phyloP scores from a whole-genome alignment of 2,888 invertebrate species.

The Eupithecia inturbata region DNA sequence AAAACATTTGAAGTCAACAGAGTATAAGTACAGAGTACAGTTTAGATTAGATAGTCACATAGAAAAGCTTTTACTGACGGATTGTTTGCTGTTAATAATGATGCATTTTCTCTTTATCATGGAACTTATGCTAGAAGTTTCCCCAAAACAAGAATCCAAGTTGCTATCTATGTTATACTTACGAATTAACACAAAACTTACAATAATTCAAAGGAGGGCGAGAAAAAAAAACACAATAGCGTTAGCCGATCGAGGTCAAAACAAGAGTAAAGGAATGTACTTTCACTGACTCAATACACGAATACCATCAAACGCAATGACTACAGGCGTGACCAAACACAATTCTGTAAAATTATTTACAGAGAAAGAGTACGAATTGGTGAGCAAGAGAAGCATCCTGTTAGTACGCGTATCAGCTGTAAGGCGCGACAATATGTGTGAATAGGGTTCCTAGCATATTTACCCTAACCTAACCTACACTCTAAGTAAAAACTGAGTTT shows the following conservation, averaged over 20 bases:
- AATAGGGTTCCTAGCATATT: too few species aligned
- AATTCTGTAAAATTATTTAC: background rate
- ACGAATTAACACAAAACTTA: background rate
- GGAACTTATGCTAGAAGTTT: background rate
- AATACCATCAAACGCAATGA: background rate
- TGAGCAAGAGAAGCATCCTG: background rate
- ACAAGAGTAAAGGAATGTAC: conserved; percentile 54
- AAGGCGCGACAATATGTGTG: background rate
- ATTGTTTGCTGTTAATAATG: background rate
- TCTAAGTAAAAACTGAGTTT: too few species aligned
- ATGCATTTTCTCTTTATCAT: background rate
- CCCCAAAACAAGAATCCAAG: background rate
- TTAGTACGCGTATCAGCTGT: too few species aligned
- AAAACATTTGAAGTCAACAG: background rate
- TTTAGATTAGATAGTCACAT: background rate
- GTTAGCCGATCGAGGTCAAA: conserved; percentile 42
- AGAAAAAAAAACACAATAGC: conserved; percentile 34
- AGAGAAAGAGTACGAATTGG: background rate
- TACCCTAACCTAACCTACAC: too few species aligned
- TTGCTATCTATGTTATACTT: background rate
- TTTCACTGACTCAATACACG: conserved; percentile 54
- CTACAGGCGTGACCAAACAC: conserved; percentile 5
- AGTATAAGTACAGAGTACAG: background rate
- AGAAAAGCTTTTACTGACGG: background rate
- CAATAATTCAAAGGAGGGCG: conserved; percentile 8